Base-by-base conservation (phyloP, 2,888 invertebrate species). In the Ophion ventricosus region DNA sequence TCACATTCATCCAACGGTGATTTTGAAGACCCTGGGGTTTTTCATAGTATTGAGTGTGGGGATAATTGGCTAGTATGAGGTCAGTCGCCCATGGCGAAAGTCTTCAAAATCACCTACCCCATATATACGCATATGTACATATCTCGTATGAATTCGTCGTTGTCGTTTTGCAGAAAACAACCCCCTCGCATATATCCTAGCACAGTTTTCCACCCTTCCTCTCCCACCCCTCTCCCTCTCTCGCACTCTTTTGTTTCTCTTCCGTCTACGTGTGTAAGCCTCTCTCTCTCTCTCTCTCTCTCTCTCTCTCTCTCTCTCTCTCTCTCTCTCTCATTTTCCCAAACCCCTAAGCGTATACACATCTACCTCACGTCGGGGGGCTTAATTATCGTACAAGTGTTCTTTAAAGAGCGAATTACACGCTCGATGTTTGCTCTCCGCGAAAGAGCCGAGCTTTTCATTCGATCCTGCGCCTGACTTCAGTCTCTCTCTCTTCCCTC, bases 391-490 rank as follows among this genome's bases (percentile, higher is more conserved):
- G 91, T 90, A 90, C 91, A 90, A 91, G 91, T 91, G 92, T 93
- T 92, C 92, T 93, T 92, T 92, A 92, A 93, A 93, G 92, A 92
- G 92, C 92, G 90, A 93, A 93, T 93, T 93, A 93, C 91, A 92
- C 92, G 92, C 92, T 92, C 91, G 91, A 93, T 93, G 92, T 93
- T 93, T 92, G 88, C 90, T 88, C 83, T 80, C 73, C 78, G 79
- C 73, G 82, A 79, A 43, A 83, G 89, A 90, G 77, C 57, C 67
- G 88, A 90, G 89, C 91, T 92, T 92, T 92, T 91, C 91, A 91
- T 91, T 90, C 87, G 87, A 87, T 87, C 85, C 84, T 88, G 82
- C 73, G 66, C 80, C 79, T 70, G 79, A 80, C 82, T 83, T 69
- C 66, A 81, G 82, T 85, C 86, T 83, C 80, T 83, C 83, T 83